phyloP scores from a whole-genome alignment of 2,888 invertebrate species.

The Unio delphinus region DNA sequence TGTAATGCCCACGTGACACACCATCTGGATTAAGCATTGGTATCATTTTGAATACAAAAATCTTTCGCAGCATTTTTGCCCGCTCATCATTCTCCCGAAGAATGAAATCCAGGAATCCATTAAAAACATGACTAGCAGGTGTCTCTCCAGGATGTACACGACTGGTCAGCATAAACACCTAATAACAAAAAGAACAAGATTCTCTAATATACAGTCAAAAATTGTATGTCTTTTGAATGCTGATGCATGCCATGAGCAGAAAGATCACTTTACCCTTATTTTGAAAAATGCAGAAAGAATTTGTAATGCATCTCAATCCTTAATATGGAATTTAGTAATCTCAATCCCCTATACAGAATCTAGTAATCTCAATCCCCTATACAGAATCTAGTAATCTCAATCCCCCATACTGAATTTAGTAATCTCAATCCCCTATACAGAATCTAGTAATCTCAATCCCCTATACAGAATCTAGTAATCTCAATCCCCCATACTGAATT shows the following conservation, averaged over 20 bases:
- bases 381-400: no score
- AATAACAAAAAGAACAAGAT: conserved; percentile 13
- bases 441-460: no score
- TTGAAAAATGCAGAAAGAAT: no score
- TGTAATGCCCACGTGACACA: conserved; percentile 83
- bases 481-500: no score
- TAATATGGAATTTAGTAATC: no score
- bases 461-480: no score
- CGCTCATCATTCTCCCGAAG: conserved; percentile 82
- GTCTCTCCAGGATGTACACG: conserved; percentile 95
- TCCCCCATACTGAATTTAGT: no score
- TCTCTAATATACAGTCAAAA: not conserved
- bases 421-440: no score
- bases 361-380: no score
- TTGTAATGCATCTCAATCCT: no score
- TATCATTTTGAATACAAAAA: conserved; percentile 86
- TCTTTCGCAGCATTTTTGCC: conserved; percentile 80
- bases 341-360: no score
- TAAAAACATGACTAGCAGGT: conserved; percentile 90
- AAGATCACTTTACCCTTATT: not conserved
- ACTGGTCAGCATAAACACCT: conserved; percentile 89
- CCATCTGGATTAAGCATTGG: conserved; percentile 95
- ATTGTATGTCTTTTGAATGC: not conserved
- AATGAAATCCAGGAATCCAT: conserved; percentile 87
- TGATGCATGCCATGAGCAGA: not conserved